phyloP scores from a whole-genome alignment of 1,140 invertebrate species.

The Phymorhynchus buccinoides region DNA sequence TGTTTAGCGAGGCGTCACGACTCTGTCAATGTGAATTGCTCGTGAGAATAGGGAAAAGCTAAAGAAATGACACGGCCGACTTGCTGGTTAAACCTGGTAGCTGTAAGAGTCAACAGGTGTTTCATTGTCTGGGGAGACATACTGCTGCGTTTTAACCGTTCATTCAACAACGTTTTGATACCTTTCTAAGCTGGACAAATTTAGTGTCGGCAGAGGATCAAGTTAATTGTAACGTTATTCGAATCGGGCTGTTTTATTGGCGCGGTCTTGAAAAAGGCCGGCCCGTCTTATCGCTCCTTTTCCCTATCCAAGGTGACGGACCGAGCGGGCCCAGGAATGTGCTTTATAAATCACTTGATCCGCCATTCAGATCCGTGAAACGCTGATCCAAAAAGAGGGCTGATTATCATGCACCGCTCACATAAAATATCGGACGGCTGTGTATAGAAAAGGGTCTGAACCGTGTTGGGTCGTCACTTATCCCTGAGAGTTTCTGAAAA shows the following conservation, averaged over 20 bases:
- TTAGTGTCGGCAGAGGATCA: conserved; percentile 33
- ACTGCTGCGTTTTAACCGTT: background rate
- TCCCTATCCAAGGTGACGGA: conserved; percentile 21
- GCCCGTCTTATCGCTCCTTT: conserved; percentile 27
- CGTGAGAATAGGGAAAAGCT: background rate
- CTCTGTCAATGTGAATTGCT: no score
- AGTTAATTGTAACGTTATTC: conserved; percentile 43
- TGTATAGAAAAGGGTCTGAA: conserved; percentile 16
- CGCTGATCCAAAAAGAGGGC: conserved; percentile 37
- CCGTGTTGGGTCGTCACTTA: conserved; percentile 24
- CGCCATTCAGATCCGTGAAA: conserved; percentile 34
- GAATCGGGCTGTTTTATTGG: conserved; percentile 23
- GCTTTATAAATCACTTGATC: conserved; percentile 18
- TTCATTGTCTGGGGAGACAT: conserved; percentile 9
- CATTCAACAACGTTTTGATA: conserved; percentile 26
- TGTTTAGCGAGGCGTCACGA: no score
- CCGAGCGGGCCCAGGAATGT: conserved; percentile 17
- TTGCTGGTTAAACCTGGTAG: background rate
- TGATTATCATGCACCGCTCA: conserved; percentile 41
- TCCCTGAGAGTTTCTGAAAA: background rate
- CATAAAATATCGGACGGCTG: conserved; percentile 29
- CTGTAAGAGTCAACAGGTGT: conserved; percentile 17
- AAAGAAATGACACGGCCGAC: background rate
- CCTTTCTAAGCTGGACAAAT: conserved; percentile 35
- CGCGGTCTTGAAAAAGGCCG: conserved; percentile 14